phyloP scores from a whole-genome alignment of 2,888 invertebrate genomes.

The Cryptus armator region DNA sequence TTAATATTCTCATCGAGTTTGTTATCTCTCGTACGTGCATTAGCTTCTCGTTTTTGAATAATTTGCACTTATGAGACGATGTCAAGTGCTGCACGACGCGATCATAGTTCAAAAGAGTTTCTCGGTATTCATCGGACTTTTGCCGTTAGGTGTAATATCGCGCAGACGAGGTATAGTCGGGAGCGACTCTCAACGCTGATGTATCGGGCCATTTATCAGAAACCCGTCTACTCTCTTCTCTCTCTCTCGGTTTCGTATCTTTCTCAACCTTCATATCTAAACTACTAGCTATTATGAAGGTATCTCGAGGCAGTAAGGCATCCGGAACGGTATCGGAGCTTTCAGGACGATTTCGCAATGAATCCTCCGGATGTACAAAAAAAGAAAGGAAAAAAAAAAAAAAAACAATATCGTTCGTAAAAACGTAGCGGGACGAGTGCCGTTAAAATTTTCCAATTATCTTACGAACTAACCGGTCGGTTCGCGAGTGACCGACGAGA shows the following conservation, averaged over 20 bases:
- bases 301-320: conserved; percentile 44
- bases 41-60: conserved; percentile 42
- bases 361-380: conserved; percentile 31
- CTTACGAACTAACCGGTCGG: conserved; percentile 38
- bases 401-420: conserved; percentile 30
- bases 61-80: conserved; percentile 31
- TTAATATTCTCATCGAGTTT: conserved; percentile 26
- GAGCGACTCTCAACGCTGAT: conserved; percentile 77
- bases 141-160: conserved; percentile 77
- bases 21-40: conserved; percentile 28
- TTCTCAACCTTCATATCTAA: conserved; percentile 54
- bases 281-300: conserved; percentile 51
- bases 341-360: conserved; percentile 63
- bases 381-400: conserved; percentile 31
- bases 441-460: conserved; percentile 58
- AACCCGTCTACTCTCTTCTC: conserved; percentile 45
- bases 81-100: conserved; percentile 48
- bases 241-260: conserved; percentile 23
- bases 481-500: conserved; percentile 24
- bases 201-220: conserved; percentile 79
- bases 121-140: conserved; percentile 74
- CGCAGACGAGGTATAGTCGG: conserved; percentile 69
- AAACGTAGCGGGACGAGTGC: conserved; percentile 8
- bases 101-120: conserved; percentile 74
- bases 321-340: conserved; percentile 50